Evolutionary conservation across 1,140 invertebrate genomes (phyloP).

Genomic region (Drosophila setifemur): DNA sequence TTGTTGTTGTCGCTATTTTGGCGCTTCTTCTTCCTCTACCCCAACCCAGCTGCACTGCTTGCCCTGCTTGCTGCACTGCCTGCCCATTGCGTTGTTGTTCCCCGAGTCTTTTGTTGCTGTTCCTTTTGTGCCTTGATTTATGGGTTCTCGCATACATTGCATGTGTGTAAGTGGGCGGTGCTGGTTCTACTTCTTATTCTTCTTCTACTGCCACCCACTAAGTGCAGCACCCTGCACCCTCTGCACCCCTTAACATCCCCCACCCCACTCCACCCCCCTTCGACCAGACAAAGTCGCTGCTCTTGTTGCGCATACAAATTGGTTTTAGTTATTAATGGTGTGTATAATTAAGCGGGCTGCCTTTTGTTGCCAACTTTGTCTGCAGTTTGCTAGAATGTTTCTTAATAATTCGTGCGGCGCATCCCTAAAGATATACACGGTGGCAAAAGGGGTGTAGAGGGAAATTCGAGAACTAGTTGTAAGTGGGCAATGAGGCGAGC

Average conservation of each 20-base stretch:
- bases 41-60: constrained; percentile 2
- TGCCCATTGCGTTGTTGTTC: constrained; percentile 15
- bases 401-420: constrained; percentile 73
- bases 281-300: not conserved
- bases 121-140: constrained; percentile 72
- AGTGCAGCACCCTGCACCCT: constrained; percentile 10
- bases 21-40: constrained; percentile 25
- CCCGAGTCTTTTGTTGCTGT: constrained; percentile 36
- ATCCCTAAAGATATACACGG: constrained; percentile 38
- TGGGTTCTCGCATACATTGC: constrained; percentile 35
- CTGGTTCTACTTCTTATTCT: no score
- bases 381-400: constrained; percentile 76
- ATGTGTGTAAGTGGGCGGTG: constrained; percentile 28
- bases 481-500: not conserved
- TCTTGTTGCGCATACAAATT: constrained; percentile 62
- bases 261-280: not conserved
- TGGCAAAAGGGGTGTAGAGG: not conserved
- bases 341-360: constrained; percentile 76
- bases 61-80: constrained; percentile 4
- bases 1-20: not conserved
- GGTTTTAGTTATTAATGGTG: constrained; percentile 81
- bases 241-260: not conserved
- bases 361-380: constrained; percentile 78
- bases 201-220: no score
- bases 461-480: not conserved